Conservation (phyloP, 2,888 invertebrate genomes). For the Ophion ellenae region DNA sequence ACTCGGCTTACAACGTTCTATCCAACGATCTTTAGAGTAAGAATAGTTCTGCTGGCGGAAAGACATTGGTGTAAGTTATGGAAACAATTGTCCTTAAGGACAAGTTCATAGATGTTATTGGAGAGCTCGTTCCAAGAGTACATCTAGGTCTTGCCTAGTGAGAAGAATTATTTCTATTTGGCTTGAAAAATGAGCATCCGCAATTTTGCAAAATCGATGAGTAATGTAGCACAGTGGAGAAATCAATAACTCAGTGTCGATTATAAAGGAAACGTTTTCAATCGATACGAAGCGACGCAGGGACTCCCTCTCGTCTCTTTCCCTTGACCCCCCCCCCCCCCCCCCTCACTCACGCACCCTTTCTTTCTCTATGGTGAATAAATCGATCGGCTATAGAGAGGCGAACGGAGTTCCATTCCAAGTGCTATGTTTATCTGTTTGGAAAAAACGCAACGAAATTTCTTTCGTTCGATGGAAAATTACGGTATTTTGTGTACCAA, state of each 20-base stretch:
- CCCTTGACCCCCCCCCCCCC: no score
- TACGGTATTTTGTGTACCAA: neutral
- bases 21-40: neutral
- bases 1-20: neutral
- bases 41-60: neutral
- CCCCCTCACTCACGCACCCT: neutral
- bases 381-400: constrained; percentile 7
- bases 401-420: neutral
- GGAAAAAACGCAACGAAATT: neutral
- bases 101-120: neutral
- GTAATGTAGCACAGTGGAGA: neutral
- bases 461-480: constrained; percentile 1
- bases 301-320: neutral
- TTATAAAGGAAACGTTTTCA: neutral
- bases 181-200: neutral
- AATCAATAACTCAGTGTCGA: neutral
- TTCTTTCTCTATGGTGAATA: neutral
- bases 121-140: neutral
- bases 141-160: neutral
- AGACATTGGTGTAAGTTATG: neutral
- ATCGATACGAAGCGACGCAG: neutral
- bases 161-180: neutral
- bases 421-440: neutral
- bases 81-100: neutral
- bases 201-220: neutral